These are phyloP conservation scores for Heliangelus exortis DNA, from an alignment of 2,797 vertebrate genomes.

Conservation along the genomic window DNA sequence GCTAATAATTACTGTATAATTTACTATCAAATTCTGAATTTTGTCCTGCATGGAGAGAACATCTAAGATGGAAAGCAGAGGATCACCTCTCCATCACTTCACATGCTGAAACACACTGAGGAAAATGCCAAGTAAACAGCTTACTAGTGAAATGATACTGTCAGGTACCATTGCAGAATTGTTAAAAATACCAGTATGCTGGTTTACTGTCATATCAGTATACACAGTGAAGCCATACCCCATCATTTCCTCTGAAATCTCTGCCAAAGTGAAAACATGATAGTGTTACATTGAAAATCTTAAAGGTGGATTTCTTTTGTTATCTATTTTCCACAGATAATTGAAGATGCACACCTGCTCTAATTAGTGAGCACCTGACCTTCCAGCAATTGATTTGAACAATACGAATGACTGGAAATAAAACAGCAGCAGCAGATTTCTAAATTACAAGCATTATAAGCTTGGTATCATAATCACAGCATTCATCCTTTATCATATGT, in stretches of 20 bases:
- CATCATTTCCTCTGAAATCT: neutral
- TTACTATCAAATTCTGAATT: neutral
- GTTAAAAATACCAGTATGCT: neutral
- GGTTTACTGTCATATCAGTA: neutral
- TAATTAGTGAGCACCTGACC: neutral
- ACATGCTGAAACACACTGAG: neutral
- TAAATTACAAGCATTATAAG: neutral
- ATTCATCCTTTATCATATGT: neutral
- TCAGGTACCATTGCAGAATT: neutral
- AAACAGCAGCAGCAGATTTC: neutral
- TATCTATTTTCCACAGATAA: neutral
- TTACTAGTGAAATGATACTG: neutral
- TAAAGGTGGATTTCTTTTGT: neutral
- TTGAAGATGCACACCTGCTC: neutral
- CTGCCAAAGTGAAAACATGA: neutral
- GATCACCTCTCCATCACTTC: neutral
- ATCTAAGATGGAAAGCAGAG: neutral
- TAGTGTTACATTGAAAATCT: neutral
- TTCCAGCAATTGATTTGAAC: neutral
- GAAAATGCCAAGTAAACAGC: neutral
- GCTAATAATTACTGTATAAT: neutral
- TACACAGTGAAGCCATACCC: neutral
- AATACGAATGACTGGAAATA: neutral
- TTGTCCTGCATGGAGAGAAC: neutral
- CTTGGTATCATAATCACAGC: neutral